These are phyloP conservation scores for Microcebus ravelobensis DNA, from an alignment of 2,113 vertebrate species.

Conservation along the genomic window DNA sequence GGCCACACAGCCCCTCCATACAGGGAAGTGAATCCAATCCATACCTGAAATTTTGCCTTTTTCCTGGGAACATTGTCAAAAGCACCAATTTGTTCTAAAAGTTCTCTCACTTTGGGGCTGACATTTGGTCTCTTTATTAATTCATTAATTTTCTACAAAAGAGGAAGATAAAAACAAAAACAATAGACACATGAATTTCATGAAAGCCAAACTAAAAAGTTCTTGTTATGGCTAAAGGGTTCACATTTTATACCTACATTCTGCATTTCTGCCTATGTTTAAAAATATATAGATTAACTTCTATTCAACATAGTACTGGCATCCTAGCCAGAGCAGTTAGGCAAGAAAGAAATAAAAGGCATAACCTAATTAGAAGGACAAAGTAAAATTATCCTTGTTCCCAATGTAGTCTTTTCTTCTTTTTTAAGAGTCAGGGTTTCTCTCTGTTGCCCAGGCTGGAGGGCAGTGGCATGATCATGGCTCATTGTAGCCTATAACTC, in stretches of 20 bases:
- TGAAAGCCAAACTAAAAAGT: neutral
- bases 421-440: no score
- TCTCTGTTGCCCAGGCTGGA: no score
- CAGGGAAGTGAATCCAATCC: neutral
- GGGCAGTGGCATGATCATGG: no score
- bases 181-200: neutral
- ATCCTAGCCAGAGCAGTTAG: neutral
- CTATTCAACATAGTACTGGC: neutral
- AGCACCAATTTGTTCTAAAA: slow-evolving; percentile 90
- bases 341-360: neutral
- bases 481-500: no score
- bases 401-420: no score
- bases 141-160: slow-evolving; percentile 91
- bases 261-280: neutral
- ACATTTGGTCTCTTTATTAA: slow-evolving; percentile 91
- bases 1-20: neutral
- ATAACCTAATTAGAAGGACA: neutral
- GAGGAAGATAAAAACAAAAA: slow-evolving; percentile 7
- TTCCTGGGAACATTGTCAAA: slow-evolving; percentile 97
- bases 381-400: neutral
- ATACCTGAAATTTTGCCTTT: slow-evolving; percentile 96
- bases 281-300: neutral
- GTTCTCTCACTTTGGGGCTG: slow-evolving; percentile 87
- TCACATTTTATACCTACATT: neutral
- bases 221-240: neutral